A percentile compares a stretch with the other conserved stretches of the same genome.
Evolutionary conservation across 2,888 invertebrate species (phyloP).

Genomic region (Agrochola litura): DNA sequence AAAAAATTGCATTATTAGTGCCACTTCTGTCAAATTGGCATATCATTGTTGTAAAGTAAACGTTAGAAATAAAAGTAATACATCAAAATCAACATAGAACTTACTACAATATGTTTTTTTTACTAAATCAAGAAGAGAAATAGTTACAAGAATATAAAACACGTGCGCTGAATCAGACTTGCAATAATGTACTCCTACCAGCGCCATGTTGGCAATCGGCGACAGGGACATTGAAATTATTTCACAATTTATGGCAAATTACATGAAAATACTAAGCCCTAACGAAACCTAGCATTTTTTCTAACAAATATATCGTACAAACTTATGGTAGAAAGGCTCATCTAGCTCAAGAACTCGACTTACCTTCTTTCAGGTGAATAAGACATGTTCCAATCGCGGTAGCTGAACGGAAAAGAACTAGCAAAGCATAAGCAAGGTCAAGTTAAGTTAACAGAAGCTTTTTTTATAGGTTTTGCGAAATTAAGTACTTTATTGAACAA

Average conservation of each 20-base stretch:
- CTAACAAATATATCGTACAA: slow-evolving; percentile 58
- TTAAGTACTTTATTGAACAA: slow-evolving; percentile 39
- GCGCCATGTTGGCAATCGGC: slow-evolving; percentile 91
- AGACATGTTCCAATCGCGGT: slow-evolving; percentile 96
- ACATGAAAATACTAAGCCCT: slow-evolving; percentile 47
- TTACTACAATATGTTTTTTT: slow-evolving; percentile 9
- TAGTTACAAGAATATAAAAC: slow-evolving; percentile 72
- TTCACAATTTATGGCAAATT: slow-evolving; percentile 71
- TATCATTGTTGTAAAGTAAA: slow-evolving; percentile 35
- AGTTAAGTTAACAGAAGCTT: slow-evolving; percentile 89
- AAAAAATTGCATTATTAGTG: slow-evolving; percentile 66
- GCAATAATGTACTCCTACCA: slow-evolving; percentile 84
- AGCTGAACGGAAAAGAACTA: slow-evolving; percentile 93
- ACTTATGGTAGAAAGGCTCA: slow-evolving; percentile 67
- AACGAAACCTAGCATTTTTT: slow-evolving; percentile 42
- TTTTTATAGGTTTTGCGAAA: slow-evolving; percentile 73
- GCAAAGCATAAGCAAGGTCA: slow-evolving; percentile 91
- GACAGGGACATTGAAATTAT: slow-evolving; percentile 79
- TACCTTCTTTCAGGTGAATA: slow-evolving; percentile 95
- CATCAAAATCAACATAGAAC: slow-evolving; percentile 27
- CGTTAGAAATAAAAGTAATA: slow-evolving; percentile 27
- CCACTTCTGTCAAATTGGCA: slow-evolving; percentile 79
- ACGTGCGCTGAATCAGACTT: slow-evolving; percentile 85
- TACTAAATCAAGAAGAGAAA: slow-evolving; percentile 6
- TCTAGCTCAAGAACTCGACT: slow-evolving; percentile 86